Base-by-base conservation (phyloP, 1,140 invertebrate genomes). In the Hyles euphorbiae region DNA sequence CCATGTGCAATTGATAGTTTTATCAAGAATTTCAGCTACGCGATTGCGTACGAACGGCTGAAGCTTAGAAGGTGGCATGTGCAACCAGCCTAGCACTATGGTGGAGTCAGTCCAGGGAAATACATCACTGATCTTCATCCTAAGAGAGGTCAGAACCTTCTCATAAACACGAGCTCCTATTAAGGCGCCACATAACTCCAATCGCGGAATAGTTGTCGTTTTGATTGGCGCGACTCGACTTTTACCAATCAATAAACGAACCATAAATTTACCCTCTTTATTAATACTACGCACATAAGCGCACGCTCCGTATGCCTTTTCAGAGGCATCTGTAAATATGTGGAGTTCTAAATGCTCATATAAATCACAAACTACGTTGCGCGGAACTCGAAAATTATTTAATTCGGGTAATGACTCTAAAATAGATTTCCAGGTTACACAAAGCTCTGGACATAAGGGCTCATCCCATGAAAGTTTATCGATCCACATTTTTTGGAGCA, bases 171-270 rank as follows among this genome's bases (percentile, higher is more conserved):
- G 57, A 4, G 75, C 72, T 8, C 85, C 61, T 7, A 89, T 40
- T 2, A 76, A 51, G 4, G 88, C 88, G 9, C 70, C 88, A 57
- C 67, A 80, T 12, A 91, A 67, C 12, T 54, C 53, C 34, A 54
- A 45, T 4, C 53, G 40, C 12, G 53, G 53, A 45, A 54, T 54
- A 7, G 81, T 76, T 1, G 55, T 50, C 8, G 56, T 49, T 68
- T 89, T 88, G 4, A 89, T 49, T 12, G 88, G 89, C 45, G 87
- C 75, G 2, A 90, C 84, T 48, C 78, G 58, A 43, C 72, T 64
- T 66, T 66, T 65, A 22, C 60, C 61, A 6, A 59, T 2, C 40
- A 72, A 50, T 45, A 70, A 56, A 32, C 54, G 50, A 6, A 68
- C 61, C 11, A 57, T n/a, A 3, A 62, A 22, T 11, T 67, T 33